A percentile compares a stretch with the other conserved stretches of the same genome.
phyloP scores from a whole-genome alignment of 2,888 invertebrate species.

The Thelaira solivaga region DNA sequence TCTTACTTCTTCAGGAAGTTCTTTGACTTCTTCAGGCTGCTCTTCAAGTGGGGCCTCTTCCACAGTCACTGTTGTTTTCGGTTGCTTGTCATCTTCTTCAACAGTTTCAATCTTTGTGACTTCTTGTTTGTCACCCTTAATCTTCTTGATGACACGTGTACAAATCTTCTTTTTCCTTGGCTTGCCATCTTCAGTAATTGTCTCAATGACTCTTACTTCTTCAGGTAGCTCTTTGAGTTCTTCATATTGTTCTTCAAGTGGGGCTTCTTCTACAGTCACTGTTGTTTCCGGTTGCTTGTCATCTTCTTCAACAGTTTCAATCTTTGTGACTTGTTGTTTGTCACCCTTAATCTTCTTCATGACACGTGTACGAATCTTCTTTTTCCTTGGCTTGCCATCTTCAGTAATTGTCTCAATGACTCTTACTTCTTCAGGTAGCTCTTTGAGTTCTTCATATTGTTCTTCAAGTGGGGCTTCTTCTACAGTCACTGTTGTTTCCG shows the following conservation, averaged over 20 bases:
- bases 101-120: conserved; percentile 14
- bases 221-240: background rate
- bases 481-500: conserved; percentile 8
- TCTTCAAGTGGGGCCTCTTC: background rate
- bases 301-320: conserved; percentile 14
- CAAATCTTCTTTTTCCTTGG: conserved; percentile 1
- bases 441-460: background rate
- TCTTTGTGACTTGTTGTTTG: conserved; percentile 5
- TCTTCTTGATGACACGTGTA: conserved; percentile 2
- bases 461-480: background rate
- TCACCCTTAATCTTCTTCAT: conserved; percentile 1
- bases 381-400: background rate
- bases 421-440: conserved; percentile 3
- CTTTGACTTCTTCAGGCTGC: background rate
- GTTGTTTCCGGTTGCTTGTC: conserved; percentile 1
- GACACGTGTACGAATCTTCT: conserved; percentile 4
- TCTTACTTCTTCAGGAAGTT: conserved; percentile 3
- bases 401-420: background rate
- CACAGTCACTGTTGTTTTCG: conserved; percentile 4
- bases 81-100: conserved; percentile 9
- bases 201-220: background rate
- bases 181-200: background rate
- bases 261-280: background rate
- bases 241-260: background rate
- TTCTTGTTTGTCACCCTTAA: conserved; percentile 8